These are phyloP conservation scores for Drosophila infuscata DNA, from an alignment of 2,888 invertebrate species.

Conservation along the genomic window DNA sequence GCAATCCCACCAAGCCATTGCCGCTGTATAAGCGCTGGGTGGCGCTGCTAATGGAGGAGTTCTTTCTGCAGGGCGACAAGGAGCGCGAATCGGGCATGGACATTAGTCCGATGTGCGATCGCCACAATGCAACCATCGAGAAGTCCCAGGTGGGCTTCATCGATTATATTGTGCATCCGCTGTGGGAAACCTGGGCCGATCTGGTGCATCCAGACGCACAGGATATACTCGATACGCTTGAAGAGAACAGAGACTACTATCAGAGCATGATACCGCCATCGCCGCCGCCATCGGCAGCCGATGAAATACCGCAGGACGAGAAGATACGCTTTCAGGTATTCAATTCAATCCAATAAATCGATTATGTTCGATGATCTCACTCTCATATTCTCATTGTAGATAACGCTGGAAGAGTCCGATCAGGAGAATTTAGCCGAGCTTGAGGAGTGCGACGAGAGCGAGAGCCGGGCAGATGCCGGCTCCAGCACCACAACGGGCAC, in stretches of 20 bases:
- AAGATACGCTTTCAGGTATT: slow-evolving; percentile 90
- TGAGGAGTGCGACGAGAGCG: slow-evolving; percentile 86
- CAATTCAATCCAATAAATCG: not conserved
- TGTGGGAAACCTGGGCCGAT: slow-evolving; percentile 99
- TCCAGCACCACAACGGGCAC: slow-evolving; percentile 62
- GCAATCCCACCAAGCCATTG: slow-evolving; percentile 98
- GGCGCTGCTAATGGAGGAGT: slow-evolving; percentile 98
- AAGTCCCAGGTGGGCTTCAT: slow-evolving; percentile 99
- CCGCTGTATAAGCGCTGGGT: slow-evolving; percentile 98
- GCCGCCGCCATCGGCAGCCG: slow-evolving; percentile 90
- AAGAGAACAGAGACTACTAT: slow-evolving; percentile 99
- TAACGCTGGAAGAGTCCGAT: slow-evolving; percentile 92
- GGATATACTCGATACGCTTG: slow-evolving; percentile 98
- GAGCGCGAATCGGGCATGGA: slow-evolving; percentile 98
- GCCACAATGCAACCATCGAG: slow-evolving; percentile 98
- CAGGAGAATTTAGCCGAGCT: slow-evolving; percentile 87
- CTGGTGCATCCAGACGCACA: slow-evolving; percentile 99
- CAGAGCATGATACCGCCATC: slow-evolving; percentile 97
- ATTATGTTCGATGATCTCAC: not conserved
- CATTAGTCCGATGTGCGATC: slow-evolving; percentile 99
- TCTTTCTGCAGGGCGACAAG: slow-evolving; percentile 98
- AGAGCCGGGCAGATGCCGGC: slow-evolving; percentile 79
- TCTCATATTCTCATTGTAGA: slow-evolving; percentile 85
- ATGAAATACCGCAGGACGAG: slow-evolving; percentile 87
- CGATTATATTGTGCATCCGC: slow-evolving; percentile 99